Conservation (phyloP, 2,113 vertebrate genomes). For the Heterotilapia buettikoferi region DNA sequence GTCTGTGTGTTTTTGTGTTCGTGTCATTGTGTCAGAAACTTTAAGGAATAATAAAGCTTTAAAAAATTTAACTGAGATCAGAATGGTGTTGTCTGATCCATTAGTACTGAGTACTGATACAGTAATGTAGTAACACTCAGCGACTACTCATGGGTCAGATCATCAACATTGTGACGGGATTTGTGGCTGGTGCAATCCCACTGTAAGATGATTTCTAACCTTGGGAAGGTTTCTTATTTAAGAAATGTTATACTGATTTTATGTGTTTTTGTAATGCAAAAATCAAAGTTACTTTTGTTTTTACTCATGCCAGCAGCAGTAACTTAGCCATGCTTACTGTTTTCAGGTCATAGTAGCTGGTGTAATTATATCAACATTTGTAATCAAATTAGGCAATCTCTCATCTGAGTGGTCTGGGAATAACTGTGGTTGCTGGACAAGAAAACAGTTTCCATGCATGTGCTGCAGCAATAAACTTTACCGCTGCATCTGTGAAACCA, state of each 20-base stretch:
- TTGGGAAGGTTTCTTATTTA: background rate
- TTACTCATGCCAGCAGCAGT: background rate
- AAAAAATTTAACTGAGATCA: background rate
- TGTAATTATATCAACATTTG: background rate
- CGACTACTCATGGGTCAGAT: background rate
- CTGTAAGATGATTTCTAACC: background rate
- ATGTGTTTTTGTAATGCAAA: background rate
- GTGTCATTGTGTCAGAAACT: background rate
- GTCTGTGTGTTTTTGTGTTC: background rate
- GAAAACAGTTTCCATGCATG: background rate
- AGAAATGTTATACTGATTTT: background rate
- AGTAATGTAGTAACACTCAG: background rate
- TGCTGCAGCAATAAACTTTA: background rate
- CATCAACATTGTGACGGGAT: background rate
- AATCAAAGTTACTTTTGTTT: background rate
- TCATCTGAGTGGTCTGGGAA: background rate
- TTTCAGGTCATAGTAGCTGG: background rate
- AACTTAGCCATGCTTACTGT: background rate
- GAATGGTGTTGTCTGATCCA: background rate
- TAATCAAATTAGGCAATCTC: background rate
- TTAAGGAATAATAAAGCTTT: background rate
- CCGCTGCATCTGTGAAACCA: background rate
- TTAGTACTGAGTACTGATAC: background rate
- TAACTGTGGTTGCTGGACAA: background rate
- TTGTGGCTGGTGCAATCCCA: background rate